These are phyloP conservation scores for Pipa parva DNA, from an alignment of 2,113 vertebrate genomes.

Conservation along the genomic window DNA sequence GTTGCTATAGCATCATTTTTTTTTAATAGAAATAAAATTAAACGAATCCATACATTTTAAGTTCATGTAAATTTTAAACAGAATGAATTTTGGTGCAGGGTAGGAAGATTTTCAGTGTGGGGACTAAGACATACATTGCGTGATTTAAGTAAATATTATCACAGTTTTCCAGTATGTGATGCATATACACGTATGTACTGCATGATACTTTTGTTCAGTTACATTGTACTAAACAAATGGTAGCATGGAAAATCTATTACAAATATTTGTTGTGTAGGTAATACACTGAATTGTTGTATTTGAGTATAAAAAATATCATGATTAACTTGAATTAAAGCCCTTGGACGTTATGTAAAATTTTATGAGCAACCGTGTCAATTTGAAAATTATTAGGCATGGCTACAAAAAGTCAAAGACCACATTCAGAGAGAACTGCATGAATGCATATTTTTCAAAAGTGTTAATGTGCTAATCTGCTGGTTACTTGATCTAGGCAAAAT, in stretches of 20 bases:
- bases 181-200: neutral
- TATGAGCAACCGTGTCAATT: conserved; percentile 53
- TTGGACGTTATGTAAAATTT: conserved; percentile 47
- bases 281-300: neutral
- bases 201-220: neutral
- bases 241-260: neutral
- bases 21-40: too few species aligned
- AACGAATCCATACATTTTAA: too few species aligned
- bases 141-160: too few species aligned
- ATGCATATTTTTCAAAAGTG: conserved; percentile 70
- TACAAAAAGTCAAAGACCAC: conserved; percentile 68
- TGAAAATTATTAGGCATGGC: conserved; percentile 66
- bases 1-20: too few species aligned
- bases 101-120: too few species aligned
- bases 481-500: conserved; percentile 85
- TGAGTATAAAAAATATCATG: neutral
- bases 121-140: too few species aligned
- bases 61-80: too few species aligned
- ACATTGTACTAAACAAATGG: neutral
- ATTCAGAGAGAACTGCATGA: conserved; percentile 67
- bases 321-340: conserved; percentile 5
- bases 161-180: neutral
- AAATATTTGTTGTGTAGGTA: neutral
- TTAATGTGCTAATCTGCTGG: conserved; percentile 97
- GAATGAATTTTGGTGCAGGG: too few species aligned